phyloP scores from a whole-genome alignment of 2,888 invertebrate species.

The Himalopsyche japonica region DNA sequence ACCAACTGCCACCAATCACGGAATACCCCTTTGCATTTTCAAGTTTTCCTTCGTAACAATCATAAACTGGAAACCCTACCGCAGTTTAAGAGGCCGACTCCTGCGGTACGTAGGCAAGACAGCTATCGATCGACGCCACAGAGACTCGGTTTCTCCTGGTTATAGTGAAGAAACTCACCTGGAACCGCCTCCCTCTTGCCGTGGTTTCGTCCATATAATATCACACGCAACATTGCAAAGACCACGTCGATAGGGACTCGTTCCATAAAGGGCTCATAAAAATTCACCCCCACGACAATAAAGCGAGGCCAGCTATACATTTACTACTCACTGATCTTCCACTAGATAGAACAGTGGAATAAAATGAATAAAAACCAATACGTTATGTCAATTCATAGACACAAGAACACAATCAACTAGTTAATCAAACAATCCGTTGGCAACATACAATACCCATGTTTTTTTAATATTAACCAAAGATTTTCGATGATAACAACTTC shows the following conservation, averaged over 20 bases:
- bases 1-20: too few relatives aligned
- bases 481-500: too few relatives aligned
- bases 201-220: neutral
- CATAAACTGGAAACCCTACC: neutral
- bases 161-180: neutral
- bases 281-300: neutral
- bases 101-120: neutral
- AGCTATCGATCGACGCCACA: neutral
- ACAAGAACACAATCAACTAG: too few relatives aligned
- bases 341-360: neutral
- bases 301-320: neutral
- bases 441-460: too few relatives aligned
- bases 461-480: too few relatives aligned
- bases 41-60: neutral
- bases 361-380: too few relatives aligned
- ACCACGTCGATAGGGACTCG: neutral
- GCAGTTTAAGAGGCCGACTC: neutral
- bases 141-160: neutral
- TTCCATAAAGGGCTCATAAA: neutral
- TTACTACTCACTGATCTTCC: neutral
- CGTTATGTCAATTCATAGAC: too few relatives aligned
- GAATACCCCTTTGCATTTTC: neutral
- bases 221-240: neutral
- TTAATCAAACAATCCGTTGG: too few relatives aligned
- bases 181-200: neutral